Conservation (phyloP, 2,888 invertebrate genomes). For the Cyrtodaria siliqua region DNA sequence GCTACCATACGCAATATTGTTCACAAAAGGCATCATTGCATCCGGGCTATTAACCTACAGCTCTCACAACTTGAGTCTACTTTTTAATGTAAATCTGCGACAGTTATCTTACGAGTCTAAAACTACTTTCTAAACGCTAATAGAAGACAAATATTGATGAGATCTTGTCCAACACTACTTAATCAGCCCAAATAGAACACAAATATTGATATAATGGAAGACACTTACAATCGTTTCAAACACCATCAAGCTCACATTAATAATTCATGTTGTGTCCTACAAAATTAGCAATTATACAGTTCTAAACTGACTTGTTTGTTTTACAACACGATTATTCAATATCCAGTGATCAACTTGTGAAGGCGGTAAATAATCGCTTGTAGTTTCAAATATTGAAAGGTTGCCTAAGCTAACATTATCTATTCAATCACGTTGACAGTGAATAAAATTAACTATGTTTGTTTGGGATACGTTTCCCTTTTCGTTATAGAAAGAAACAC, state of each 20-base stretch:
- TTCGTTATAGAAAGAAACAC: too few relatives aligned
- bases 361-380: neutral
- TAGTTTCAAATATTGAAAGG: constrained; percentile 4
- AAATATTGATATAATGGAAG: constrained; percentile 9
- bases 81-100: too few relatives aligned
- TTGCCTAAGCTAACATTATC: constrained; percentile 14
- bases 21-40: too few relatives aligned
- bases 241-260: constrained; percentile 55
- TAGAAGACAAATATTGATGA: too few relatives aligned
- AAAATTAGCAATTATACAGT: constrained; percentile 47
- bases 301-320: constrained; percentile 12
- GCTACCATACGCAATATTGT: too few relatives aligned
- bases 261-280: constrained; percentile 47
- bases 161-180: too few relatives aligned
- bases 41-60: too few relatives aligned
- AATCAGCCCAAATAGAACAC: too few relatives aligned
- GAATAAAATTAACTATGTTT: constrained; percentile 15
- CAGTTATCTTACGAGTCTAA: too few relatives aligned
- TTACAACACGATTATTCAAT: constrained; percentile 33
- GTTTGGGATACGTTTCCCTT: too few relatives aligned
- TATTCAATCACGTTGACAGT: constrained; percentile 13
- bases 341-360: constrained; percentile 15
- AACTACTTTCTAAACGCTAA: too few relatives aligned
- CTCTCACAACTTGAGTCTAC: too few relatives aligned
- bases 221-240: constrained; percentile 30